Evolutionary conservation across 2,888 invertebrate species (phyloP).

Genomic region (Hetaerina titia): DNA sequence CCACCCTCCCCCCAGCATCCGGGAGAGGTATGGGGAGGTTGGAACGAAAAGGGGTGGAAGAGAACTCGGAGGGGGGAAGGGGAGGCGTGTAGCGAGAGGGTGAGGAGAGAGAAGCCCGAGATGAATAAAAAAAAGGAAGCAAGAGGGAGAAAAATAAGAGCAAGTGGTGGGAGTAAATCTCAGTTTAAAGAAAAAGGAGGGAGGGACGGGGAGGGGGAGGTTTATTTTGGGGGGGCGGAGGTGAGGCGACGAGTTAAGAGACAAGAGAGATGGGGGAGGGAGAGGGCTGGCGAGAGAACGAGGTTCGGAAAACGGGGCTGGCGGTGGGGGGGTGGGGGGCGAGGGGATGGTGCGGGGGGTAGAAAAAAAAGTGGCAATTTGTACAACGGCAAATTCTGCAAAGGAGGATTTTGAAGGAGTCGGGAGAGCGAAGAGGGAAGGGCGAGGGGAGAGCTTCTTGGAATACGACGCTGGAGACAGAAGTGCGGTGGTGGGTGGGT

Average conservation of each 20-base stretch:
- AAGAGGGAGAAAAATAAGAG: neutral
- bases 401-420: neutral
- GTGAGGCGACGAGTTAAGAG: neutral
- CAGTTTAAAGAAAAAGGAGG: neutral
- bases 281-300: neutral
- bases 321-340: neutral
- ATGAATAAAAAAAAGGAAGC: conserved; percentile 30
- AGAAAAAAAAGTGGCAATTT: conserved; percentile 60
- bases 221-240: neutral
- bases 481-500: no score
- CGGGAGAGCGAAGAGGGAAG: neutral
- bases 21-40: neutral
- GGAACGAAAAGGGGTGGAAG: neutral
- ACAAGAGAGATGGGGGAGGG: neutral
- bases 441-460: neutral
- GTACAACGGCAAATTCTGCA: conserved; percentile 41
- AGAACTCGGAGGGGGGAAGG: neutral
- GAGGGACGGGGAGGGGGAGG: neutral
- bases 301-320: neutral
- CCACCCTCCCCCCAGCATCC: neutral
- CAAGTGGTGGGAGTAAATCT: neutral
- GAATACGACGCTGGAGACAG: neutral
- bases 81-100: neutral
- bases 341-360: neutral
- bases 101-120: neutral